Evolutionary conservation across 1,140 invertebrate genomes (phyloP).

Genomic region (Meloidogyne hapla): DNA sequence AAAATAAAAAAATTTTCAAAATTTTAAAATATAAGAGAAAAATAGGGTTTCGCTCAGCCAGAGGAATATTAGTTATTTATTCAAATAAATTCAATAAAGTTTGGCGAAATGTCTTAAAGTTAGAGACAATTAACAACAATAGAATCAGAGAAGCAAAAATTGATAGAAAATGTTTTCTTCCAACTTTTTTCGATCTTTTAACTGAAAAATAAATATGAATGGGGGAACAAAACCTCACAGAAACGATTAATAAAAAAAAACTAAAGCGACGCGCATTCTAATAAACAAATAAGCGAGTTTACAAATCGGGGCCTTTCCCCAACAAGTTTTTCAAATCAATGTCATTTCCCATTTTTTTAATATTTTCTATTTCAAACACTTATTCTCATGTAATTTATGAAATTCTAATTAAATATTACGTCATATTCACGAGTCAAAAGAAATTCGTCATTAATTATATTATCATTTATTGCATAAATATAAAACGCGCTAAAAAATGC

Average conservation of each 20-base stretch:
- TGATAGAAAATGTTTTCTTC: not conserved
- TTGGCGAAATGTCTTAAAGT: not conserved
- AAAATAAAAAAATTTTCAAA: conserved; percentile 9
- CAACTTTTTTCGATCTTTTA: not conserved
- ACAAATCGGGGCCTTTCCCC: no score
- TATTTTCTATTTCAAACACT: not conserved
- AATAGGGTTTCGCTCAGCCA: no score
- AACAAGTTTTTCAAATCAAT: not conserved
- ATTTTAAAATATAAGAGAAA: no score
- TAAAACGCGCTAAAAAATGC: not conserved
- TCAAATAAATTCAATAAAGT: not conserved
- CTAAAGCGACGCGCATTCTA: not conserved
- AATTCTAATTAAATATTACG: not conserved
- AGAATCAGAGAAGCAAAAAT: not conserved
- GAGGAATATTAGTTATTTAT: no score
- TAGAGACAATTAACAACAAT: not conserved
- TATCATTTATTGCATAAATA: not conserved
- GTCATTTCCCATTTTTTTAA: not conserved
- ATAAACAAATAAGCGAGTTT: not conserved
- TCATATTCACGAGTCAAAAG: not conserved
- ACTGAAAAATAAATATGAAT: not conserved
- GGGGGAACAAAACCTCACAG: not conserved
- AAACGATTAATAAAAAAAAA: not conserved
- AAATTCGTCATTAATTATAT: not conserved
- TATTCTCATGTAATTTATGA: not conserved